Base-by-base conservation (phyloP, 2,797 vertebrate genomes). In the Varecia variegata region DNA sequence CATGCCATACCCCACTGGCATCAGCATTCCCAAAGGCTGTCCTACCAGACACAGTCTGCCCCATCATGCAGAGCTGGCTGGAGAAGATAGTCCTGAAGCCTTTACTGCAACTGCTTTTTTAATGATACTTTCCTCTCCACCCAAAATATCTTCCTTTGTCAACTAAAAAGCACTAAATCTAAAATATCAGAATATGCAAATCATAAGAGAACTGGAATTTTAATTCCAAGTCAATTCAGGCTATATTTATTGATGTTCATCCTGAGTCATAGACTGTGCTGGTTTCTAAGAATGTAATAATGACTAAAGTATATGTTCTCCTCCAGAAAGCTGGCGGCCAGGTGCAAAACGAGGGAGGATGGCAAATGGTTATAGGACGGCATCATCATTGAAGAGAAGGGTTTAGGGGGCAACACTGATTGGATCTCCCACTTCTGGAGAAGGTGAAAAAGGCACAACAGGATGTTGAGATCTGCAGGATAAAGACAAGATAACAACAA, bases 181-280 rank as follows among this genome's bases (percentile, higher is more conserved):
- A 79, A 58, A 27, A 9, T 35, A 76, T 47, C 58, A 56, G 11
- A 76, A 60, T 58, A 38, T n/a, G 14, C 12, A 86, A 94, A 83
- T 35, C 65, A 60, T 30, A 86, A 80, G 12, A 83, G 67, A 82
- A 14, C 9, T 74, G 18, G 8, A 88, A 82, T 84, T 92, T 54
- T 45, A 38, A 87, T 87, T 92, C 35, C 45, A 23, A 67, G 30
- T 83, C 52, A 91, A 43, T 80, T 93, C 74, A 74, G 40, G 79
- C 40, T 88, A 20, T 74, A 68, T 38, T 47, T 84, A 76, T 43
- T 15, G 32, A 74, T 83, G 8, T 4, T 86, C 27, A 74, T 68
- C 17, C 5, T 56, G 68, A 68, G 32, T 50, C 65, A 21, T 18
- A 88, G 77, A 85, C 2, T 17, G 30, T 52, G 25, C 40, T 82